These are phyloP conservation scores for Ferrisia virgata DNA, from an alignment of 2,888 invertebrate species.

Conservation along the genomic window DNA sequence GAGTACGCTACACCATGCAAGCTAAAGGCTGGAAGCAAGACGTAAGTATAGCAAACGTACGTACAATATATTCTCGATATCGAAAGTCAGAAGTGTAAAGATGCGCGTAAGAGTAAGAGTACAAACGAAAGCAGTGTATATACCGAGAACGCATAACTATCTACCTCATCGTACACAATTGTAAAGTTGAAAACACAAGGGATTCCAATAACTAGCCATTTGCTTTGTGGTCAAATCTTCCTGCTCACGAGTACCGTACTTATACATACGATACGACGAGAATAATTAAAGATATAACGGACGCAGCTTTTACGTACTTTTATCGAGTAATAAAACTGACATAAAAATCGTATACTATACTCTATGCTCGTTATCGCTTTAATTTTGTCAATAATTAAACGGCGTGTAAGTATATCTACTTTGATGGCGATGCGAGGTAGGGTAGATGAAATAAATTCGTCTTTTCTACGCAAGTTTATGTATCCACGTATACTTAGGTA, in stretches of 20 bases:
- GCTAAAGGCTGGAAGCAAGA: not conserved
- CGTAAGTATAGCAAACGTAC: not conserved
- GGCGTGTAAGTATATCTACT: not conserved
- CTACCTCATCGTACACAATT: not conserved
- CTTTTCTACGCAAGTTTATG: no score
- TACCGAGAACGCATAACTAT: not conserved
- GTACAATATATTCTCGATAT: not conserved
- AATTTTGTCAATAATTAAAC: not conserved
- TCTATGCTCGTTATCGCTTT: not conserved
- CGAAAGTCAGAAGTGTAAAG: not conserved
- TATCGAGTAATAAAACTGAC: not conserved
- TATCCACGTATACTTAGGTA: no score
- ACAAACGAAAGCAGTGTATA: not conserved
- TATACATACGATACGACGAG: not conserved
- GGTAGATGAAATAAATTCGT: no score
- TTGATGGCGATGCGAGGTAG: no score
- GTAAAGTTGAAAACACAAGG: not conserved
- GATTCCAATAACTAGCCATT: slow-evolving; percentile 10
- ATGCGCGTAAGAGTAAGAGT: no score
- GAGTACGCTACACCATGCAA: not conserved
- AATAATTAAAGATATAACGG: not conserved
- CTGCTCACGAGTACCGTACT: not conserved
- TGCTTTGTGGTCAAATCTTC: not conserved
- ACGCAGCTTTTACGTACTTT: slow-evolving; percentile 12
- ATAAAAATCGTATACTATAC: not conserved